Base-by-base conservation (phyloP, 1,140 invertebrate genomes). In the Tribolium castaneum region DNA sequence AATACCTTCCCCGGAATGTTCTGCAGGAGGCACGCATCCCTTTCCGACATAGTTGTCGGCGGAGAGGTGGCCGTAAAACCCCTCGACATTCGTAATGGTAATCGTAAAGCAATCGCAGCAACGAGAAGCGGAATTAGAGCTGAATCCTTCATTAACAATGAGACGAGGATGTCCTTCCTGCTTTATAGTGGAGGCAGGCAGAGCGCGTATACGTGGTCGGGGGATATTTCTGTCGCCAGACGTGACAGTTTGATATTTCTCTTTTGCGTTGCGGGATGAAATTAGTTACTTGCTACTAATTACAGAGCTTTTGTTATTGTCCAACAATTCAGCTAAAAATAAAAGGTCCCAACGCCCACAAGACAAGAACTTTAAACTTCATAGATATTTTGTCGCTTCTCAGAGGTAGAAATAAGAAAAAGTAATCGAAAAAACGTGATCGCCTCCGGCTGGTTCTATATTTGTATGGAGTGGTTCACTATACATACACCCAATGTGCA, bases 1-100 rank as follows among this genome's bases (percentile, higher is more conserved):
- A 59, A 59, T 59, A 59, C 54, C 54, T 59, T 59, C 22, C 22
- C 54, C 16, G 54, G 54, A 59, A 59, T 59, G 54, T 59, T 59
- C 22, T 59, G 54, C 54, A 59, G 54, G 54, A 59, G 54, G 54
- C 19, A 59, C 54, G 54, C 22, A 59, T 22, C 54, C 16, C 16
- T 7, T 14, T 22, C 54, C 51, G 13, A 19, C 51, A 52, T 52
- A 52, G 51, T 52, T 52, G 51, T 13, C 39, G 39, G 7, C 39
- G 12, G 51, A 52, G 51, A 52, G 51, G 51, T 52, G 51, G 51
- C 7, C 51, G 13, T 52, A 52, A 52, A 52, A 5, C 51, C 51
- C 51, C 39, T 45, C 39, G 12, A 52, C 51, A 52, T 14, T 52
- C 51, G 51, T 52, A 52, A 52, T 52, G 51, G 51, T 52, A 19